Conservation (phyloP, 2,113 vertebrate species). For the Enhydra lutris region DNA sequence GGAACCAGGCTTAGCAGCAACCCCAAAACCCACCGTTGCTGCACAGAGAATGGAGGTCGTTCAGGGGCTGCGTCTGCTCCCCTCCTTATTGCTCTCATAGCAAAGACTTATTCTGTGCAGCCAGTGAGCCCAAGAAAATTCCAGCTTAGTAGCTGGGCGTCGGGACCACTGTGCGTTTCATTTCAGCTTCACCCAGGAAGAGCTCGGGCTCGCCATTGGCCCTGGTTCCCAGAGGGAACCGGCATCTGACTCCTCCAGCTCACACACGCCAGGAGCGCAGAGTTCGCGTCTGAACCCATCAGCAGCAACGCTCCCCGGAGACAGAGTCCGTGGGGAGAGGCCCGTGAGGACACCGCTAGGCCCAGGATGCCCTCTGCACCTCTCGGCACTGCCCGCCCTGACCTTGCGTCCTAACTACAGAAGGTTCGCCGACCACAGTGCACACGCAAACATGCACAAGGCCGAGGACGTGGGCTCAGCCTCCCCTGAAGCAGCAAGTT, state of each 20-base stretch:
- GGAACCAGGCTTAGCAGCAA: not conserved
- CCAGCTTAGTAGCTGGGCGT: not conserved
- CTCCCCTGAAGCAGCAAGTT: not conserved
- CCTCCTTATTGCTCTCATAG: no score
- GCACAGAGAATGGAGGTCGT: not conserved
- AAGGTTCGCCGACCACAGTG: accelerated
- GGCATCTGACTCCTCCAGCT: not conserved
- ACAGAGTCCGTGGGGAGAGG: not conserved
- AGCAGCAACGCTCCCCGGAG: not conserved
- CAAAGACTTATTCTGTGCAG: not conserved
- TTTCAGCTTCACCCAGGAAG: not conserved
- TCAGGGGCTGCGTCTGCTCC: not conserved
- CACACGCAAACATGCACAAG: not conserved
- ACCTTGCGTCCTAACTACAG: not conserved
- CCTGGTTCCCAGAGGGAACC: not conserved
- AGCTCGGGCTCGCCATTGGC: not conserved
- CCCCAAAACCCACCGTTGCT: not conserved
- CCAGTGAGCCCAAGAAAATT: not conserved
- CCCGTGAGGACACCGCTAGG: accelerated
- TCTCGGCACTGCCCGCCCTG: not conserved
- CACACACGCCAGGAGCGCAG: not conserved
- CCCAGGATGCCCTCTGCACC: not conserved
- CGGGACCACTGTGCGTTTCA: not conserved
- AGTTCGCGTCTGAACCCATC: not conserved
- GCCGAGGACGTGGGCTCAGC: not conserved